Percentiles rank a stretch among this genome's conserved stretches.
These are phyloP conservation scores for Leptinotarsa rubiginosa DNA, from an alignment of 2,888 invertebrate species.

Conservation along the genomic window DNA sequence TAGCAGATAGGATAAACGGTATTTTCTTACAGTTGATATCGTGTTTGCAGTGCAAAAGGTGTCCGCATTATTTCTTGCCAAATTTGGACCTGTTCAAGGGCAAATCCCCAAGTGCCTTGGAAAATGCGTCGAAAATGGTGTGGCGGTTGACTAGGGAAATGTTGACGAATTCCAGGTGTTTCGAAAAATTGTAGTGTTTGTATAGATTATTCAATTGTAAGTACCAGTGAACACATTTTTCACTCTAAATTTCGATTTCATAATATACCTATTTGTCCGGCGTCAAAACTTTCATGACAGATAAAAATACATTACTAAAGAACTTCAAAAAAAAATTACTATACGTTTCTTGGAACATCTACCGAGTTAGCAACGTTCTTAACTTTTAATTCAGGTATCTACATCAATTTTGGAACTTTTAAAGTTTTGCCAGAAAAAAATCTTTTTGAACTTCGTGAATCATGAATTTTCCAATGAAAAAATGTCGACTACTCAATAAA, in stretches of 20 bases:
- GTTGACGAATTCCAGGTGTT: slow-evolving; percentile 81
- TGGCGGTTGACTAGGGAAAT: slow-evolving; percentile 84
- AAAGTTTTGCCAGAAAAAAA: no score
- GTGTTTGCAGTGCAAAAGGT: slow-evolving; percentile 84
- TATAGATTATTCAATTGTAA: slow-evolving; percentile 23
- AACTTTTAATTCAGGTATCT: no score
- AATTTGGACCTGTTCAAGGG: slow-evolving; percentile 85
- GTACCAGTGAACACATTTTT: slow-evolving; percentile 13
- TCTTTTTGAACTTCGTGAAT: no score
- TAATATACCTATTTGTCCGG: neutral
- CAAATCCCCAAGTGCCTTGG: slow-evolving; percentile 79
- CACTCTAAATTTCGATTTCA: neutral
- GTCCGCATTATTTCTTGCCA: slow-evolving; percentile 87
- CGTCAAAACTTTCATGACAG: no score
- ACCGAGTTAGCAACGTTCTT: no score
- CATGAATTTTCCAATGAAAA: no score
- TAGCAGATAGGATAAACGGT: slow-evolving; percentile 84
- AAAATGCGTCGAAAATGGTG: slow-evolving; percentile 83
- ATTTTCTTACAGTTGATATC: slow-evolving; percentile 86
- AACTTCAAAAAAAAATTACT: no score
- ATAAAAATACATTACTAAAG: no score
- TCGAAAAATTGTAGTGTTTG: slow-evolving; percentile 76
- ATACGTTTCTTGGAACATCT: no score
- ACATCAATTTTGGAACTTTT: no score
- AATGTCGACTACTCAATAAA: no score